Evolutionary conservation across 2,888 invertebrate genomes (phyloP).

Genomic region (Nomada goodeniana): DNA sequence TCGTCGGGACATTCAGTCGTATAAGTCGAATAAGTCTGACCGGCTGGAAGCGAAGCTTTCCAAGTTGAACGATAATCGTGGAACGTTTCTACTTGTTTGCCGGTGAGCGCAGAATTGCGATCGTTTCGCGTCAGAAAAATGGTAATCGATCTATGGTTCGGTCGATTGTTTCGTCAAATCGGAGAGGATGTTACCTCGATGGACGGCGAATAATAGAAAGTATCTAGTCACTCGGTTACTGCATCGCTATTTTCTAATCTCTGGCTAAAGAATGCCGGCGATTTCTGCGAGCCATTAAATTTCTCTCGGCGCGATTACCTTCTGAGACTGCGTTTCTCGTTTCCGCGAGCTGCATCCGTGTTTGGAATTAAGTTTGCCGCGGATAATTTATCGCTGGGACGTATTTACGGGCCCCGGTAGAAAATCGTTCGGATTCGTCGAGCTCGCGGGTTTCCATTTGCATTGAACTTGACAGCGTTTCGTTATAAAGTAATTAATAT

Average conservation of each 20-base stretch:
- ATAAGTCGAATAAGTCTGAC: too few species aligned
- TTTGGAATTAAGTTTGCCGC: not conserved
- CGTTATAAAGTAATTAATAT: not conserved
- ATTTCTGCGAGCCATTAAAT: constrained; percentile 77
- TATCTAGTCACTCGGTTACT: constrained; percentile 61
- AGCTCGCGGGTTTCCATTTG: not conserved
- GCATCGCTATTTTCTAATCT: constrained; percentile 74
- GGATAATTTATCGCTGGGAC: constrained; percentile 21
- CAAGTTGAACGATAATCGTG: not conserved
- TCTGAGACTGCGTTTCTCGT: constrained; percentile 39
- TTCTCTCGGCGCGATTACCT: constrained; percentile 70
- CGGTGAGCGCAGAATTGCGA: not conserved
- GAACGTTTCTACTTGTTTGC: too few species aligned
- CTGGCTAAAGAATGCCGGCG: constrained; percentile 64
- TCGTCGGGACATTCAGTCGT: not conserved
- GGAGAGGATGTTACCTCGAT: not conserved
- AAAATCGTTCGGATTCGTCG: not conserved
- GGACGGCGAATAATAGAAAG: constrained; percentile 67
- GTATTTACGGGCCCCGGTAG: not conserved
- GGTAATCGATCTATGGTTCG: not conserved
- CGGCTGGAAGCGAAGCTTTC: not conserved
- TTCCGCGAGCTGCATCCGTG: not conserved
- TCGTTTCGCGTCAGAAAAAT: not conserved
- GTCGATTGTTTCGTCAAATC: not conserved
- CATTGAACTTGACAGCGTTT: not conserved